Evolutionary conservation across 2,888 invertebrate genomes (phyloP).

Genomic region (Sturmia bella): DNA sequence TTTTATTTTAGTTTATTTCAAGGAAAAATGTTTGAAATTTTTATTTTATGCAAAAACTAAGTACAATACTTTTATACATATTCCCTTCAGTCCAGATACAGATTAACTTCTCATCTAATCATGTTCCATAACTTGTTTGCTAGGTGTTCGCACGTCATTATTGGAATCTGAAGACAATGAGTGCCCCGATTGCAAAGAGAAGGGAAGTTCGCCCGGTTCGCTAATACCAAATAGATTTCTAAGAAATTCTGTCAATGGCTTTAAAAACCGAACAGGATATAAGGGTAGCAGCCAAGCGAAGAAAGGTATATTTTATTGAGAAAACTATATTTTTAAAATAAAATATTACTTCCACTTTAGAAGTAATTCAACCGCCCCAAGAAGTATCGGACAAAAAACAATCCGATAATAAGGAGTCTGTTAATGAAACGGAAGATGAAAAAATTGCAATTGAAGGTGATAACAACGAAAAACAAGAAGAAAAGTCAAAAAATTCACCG

Average conservation of each 20-base stretch:
- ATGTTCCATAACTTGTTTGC: constrained; percentile 11
- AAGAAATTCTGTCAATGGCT: constrained; percentile 93
- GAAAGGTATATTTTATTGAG: constrained; percentile 68
- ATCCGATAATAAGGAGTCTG: constrained; percentile 30
- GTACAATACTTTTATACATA: too few relatives aligned
- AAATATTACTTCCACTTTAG: constrained; percentile 1
- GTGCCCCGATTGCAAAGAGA: constrained; percentile 96
- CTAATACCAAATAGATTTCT: constrained; percentile 96
- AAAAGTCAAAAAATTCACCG: constrained; percentile 6
- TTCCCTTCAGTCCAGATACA: too few relatives aligned
- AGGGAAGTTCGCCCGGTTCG: constrained; percentile 95
- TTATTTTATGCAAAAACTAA: too few relatives aligned
- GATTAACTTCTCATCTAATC: not conserved
- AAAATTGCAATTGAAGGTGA: constrained; percentile 43
- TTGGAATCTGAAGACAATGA: constrained; percentile 97
- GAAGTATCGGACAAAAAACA: constrained; percentile 31
- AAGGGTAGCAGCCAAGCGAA: constrained; percentile 80
- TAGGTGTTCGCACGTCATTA: constrained; percentile 93
- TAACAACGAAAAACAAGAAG: constrained; percentile 21
- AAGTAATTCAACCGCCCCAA: constrained; percentile 17
- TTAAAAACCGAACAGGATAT: constrained; percentile 95
- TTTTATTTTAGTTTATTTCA: too few relatives aligned
- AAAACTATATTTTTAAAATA: not conserved
- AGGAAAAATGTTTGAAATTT: too few relatives aligned
- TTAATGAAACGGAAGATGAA: constrained; percentile 23